Evolutionary conservation across 2,797 vertebrate genomes (phyloP), one percentile per base, ranked within the genome.

Genomic region (Xenops minutus): DNA sequence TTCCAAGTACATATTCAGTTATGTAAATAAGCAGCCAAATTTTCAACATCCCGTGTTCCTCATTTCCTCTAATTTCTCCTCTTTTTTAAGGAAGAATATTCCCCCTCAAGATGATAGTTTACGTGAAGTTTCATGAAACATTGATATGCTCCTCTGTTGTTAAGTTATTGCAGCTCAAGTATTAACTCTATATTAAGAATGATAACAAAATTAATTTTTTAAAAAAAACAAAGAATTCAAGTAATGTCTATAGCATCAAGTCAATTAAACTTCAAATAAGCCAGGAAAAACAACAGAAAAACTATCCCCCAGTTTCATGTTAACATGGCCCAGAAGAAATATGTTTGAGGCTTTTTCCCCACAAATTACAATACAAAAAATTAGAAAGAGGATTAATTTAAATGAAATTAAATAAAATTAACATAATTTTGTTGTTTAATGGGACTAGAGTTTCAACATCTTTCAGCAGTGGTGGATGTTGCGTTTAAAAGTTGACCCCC

Each of bases 291-390:
- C 10, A 81, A 36, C 22, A 82, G 43, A 54, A 81, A 36, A 37
- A 24, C 23, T 48, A 22, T 43, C 5, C 21, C 36, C n/a, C 10
- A 3, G 2, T 36, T 84, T 69, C 44, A 62, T 20, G 39, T 48
- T n/a, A 29, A 79, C 23, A 32, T 7, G 72, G 7, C 7, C 49
- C 61, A 63, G 36, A 34, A 88, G 41, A 62, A 27, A 48, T 5
- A 24, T 0, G 4, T 44, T n/a, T 26, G 37, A 7, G 21, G 16
- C 1, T 0, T 37, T 78, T 62, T 2, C 1, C 39, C 19, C 20
- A 8, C 8, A 63, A 62, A 44, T 71, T 17, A 64, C 5, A 8
- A 27, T 34, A 61, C 10, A 30, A 69, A 88, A 56, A 92, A 39
- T 19, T 37, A 71, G 36, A 67, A 73, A 51, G 8, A 58, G 10